phyloP scores from a whole-genome alignment of 2,888 invertebrate genomes.

The Perizoma affinitatum region DNA sequence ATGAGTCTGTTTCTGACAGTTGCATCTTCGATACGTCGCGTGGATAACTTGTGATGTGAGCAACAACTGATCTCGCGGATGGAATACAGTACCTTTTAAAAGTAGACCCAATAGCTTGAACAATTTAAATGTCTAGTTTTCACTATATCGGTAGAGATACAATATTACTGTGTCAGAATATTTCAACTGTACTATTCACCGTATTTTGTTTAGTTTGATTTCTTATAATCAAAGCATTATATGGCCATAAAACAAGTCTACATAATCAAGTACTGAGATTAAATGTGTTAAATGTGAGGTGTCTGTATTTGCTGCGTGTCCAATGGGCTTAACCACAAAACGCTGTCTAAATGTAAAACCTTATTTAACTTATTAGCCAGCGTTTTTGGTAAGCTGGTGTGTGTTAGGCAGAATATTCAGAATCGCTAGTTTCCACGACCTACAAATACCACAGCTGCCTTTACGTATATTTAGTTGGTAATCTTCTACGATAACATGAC shows the following conservation, averaged over 20 bases:
- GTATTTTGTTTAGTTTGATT: no score
- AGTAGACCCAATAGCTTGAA: no score
- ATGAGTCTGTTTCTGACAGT: not conserved
- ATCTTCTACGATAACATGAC: no score
- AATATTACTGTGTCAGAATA: no score
- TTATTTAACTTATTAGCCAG: slow-evolving; percentile 5
- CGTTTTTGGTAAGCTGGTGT: slow-evolving; percentile 21
- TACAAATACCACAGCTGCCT: slow-evolving; percentile 39
- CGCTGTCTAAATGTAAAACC: slow-evolving; percentile 3
- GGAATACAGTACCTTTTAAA: no score
- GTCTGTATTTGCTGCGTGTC: slow-evolving; percentile 41
- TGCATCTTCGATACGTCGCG: not conserved
- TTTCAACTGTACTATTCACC: no score
- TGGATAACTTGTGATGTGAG: no score
- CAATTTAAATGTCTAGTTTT: no score
- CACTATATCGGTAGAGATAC: no score
- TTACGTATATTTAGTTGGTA: slow-evolving; percentile 40
- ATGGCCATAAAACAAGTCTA: no score
- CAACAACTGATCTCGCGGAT: no score
- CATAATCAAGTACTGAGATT: slow-evolving; percentile 46
- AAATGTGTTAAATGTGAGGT: slow-evolving; percentile 45
- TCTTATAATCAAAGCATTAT: no score
- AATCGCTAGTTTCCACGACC: slow-evolving; percentile 35
- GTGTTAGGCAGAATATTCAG: slow-evolving; percentile 32
- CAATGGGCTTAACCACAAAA: slow-evolving; percentile 9